Evolutionary conservation across 2,797 vertebrate genomes (phyloP).

Genomic region (Lepus oiostolus): DNA sequence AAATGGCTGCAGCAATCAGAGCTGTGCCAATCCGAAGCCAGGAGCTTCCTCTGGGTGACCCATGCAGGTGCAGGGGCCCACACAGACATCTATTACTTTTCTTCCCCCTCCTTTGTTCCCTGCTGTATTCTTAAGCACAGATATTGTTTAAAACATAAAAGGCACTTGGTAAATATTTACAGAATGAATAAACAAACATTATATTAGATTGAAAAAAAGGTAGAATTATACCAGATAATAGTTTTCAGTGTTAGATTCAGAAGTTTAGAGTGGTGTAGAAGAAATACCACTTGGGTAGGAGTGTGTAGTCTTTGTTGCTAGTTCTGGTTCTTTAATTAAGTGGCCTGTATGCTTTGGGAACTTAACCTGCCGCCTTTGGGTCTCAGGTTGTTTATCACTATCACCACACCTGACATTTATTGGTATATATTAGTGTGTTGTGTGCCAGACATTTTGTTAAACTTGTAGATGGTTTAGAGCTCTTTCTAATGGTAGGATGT

Average conservation of each 20-base stretch:
- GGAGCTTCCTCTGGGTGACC: too few species aligned
- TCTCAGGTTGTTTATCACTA: slow-evolving; percentile 6
- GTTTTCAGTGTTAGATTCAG: slow-evolving; percentile 24
- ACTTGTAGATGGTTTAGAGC: slow-evolving; percentile 49
- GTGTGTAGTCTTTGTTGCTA: slow-evolving; percentile 38
- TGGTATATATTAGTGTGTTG: slow-evolving; percentile 1
- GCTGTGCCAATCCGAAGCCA: too few species aligned
- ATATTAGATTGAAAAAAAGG: slow-evolving; percentile 26
- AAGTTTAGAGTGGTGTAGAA: slow-evolving; percentile 29
- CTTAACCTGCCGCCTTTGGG: slow-evolving; percentile 30
- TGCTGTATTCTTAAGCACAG: not conserved
- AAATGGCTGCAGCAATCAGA: too few species aligned
- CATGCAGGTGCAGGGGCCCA: too few species aligned
- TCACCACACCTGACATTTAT: not conserved
- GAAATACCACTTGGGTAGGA: not conserved
- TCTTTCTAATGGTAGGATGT: not conserved
- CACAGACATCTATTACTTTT: slow-evolving; percentile 38
- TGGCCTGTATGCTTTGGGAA: slow-evolving; percentile 4
- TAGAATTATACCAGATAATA: slow-evolving; percentile 42
- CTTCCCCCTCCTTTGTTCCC: not conserved
- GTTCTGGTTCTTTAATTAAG: slow-evolving; percentile 36
- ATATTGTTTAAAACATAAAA: slow-evolving; percentile 45
- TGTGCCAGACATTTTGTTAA: slow-evolving; percentile 47
- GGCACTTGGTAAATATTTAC: slow-evolving; percentile 32
- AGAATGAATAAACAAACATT: slow-evolving; percentile 64